Evolutionary conservation across 2,888 invertebrate genomes (phyloP), one percentile per base, ranked within the genome.

Genomic region (Acronicta aceris): DNA sequence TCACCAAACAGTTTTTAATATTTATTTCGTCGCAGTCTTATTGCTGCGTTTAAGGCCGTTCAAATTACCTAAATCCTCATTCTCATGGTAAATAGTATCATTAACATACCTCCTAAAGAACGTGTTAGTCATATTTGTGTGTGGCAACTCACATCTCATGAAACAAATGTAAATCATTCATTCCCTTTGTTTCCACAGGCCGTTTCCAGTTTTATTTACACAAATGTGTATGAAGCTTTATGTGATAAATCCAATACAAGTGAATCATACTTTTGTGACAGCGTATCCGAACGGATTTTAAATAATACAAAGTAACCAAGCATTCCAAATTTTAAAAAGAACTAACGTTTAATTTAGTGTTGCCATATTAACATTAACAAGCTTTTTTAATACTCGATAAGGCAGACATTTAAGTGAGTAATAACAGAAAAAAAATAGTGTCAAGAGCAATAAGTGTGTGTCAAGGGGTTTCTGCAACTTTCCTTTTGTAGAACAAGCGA

Each of bases 381-480:
- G 68, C 70, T 82, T 81, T 74, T 77, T 79, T 76, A 74, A 73
- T 73, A 71, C 74, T 71, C 59, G 58, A 62, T 78, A 81, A 77
- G 59, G 65, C 73, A 66, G 74, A 75, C 71, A 69, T 71, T 72
- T 74, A 81, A 84, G 83, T 87, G 87, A 87, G 82, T 83, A 89
- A 76, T 78, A 72, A 78, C 75, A 72, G 66, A 74, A 74, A 74
- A 88, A 87, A 85, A 92, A 92, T 89, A 58, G 94, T 94, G 93
- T 91, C 94, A 94, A 93, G 93, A 93, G 76, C 91, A 79, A 84
- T 82, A 87, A 89, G 90, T 92, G 92, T 92, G 87, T 94, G 94
- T 93, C 94, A 94, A 93, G 91, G 94, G 92, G 83, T 89, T 79
- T 67, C 59, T 82, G 81, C 91, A 90, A 92, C 92, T 93, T 93